Conservation (phyloP, 2,888 invertebrate genomes). For the Fragum whitleyi region DNA sequence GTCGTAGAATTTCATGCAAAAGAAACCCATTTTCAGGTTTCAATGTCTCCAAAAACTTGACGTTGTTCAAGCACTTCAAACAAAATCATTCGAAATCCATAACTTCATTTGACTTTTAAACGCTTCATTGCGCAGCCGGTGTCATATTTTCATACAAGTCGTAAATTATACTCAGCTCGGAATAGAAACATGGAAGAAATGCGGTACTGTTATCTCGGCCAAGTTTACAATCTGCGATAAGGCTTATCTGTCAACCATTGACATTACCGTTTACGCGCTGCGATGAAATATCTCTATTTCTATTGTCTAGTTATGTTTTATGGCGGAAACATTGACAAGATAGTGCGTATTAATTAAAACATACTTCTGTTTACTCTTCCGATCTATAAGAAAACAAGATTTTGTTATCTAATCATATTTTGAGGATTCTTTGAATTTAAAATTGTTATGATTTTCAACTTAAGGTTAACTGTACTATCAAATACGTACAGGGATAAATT, state of each 20-base stretch:
- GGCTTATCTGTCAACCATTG: slow-evolving; percentile 17
- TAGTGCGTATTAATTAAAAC: slow-evolving; percentile 21
- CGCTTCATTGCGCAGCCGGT: slow-evolving; percentile 4
- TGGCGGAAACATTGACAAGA: slow-evolving; percentile 14
- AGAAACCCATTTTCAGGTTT: too few species aligned
- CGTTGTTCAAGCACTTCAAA: not conserved
- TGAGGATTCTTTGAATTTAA: too few species aligned
- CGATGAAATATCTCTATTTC: slow-evolving; percentile 19
- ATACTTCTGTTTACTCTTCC: not conserved
- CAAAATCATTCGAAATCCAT: not conserved
- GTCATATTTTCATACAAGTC: not conserved
- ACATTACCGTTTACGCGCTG: slow-evolving; percentile 17
- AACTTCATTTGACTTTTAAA: not conserved
- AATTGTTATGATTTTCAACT: too few species aligned
- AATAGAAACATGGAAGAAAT: not conserved
- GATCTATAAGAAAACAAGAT: not conserved
- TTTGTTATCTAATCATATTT: not conserved
- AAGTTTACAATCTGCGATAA: slow-evolving; percentile 27
- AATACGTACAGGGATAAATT: too few species aligned
- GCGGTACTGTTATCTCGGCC: slow-evolving; percentile 9
- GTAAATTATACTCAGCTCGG: slow-evolving; percentile 10
- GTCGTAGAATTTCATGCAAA: too few species aligned
- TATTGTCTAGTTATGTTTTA: slow-evolving; percentile 19
- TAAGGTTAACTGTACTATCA: too few species aligned
- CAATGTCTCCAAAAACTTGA: too few species aligned